Percentiles rank a stretch among this genome's conserved stretches.
phyloP scores from a whole-genome alignment of 2,888 invertebrate genomes.

The Hoplodrina blanda region DNA sequence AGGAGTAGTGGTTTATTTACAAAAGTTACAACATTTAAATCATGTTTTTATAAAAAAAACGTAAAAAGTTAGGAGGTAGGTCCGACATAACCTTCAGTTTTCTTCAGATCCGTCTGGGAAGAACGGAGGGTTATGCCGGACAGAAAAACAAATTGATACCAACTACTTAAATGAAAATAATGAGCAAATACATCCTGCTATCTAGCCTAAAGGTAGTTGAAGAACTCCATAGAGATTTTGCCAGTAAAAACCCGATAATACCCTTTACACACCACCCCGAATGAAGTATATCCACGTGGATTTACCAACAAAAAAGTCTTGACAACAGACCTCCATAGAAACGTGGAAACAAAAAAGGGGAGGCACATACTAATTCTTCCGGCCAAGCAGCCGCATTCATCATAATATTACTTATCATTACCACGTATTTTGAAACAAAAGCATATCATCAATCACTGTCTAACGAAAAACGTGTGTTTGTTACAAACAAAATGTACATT shows the following conservation, averaged over 20 bases:
- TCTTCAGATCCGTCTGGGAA: no score
- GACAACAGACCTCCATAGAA: neutral
- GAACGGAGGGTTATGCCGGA: no score
- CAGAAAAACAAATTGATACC: no score
- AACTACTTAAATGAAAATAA: neutral
- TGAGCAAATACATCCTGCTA: neutral
- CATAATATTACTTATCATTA: slow-evolving; percentile 80
- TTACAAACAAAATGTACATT: slow-evolving; percentile 59
- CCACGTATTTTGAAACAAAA: slow-evolving; percentile 75
- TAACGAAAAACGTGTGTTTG: slow-evolving; percentile 65
- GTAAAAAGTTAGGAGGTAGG: no score
- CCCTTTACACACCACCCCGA: neutral
- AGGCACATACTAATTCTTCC: slow-evolving; percentile 27
- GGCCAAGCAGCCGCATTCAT: slow-evolving; percentile 67
- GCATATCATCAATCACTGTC: slow-evolving; percentile 78
- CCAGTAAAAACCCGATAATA: neutral
- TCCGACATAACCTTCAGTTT: no score
- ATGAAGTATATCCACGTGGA: neutral
- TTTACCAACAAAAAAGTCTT: slow-evolving; percentile 7
- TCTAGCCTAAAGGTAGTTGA: neutral
- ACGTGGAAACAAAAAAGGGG: slow-evolving; percentile 2
- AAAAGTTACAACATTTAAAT: no score
- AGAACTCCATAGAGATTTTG: neutral
- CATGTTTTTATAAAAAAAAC: no score
- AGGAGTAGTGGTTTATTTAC: no score